phyloP scores from a whole-genome alignment of 2,797 vertebrate species.

The Periparus ater region DNA sequence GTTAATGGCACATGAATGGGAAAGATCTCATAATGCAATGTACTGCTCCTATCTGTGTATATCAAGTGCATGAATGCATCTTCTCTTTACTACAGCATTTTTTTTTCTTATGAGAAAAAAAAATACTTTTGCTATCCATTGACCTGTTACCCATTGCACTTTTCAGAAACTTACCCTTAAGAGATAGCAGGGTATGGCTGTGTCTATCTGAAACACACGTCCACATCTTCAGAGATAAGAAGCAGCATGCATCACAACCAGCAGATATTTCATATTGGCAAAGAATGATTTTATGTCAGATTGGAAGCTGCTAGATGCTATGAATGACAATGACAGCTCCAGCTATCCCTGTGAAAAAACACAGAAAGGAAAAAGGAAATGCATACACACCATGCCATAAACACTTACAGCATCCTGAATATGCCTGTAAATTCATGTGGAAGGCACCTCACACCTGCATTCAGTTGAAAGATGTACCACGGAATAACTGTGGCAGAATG shows the following conservation, averaged over 20 bases:
- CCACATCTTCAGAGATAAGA: not conserved
- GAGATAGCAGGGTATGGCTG: not conserved
- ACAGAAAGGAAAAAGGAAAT: not conserved
- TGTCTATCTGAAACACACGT: not conserved
- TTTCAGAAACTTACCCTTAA: not conserved
- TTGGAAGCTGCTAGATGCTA: not conserved
- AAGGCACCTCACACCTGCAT: not conserved
- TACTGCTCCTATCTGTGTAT: not conserved
- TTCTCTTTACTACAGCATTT: not conserved
- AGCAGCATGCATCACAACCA: not conserved
- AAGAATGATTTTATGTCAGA: conserved; percentile 17
- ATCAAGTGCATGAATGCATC: not conserved
- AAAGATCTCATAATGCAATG: not conserved
- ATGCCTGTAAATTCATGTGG: not conserved
- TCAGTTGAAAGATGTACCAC: not conserved
- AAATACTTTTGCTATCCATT: not conserved
- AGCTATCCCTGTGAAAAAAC: not conserved
- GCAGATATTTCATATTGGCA: not conserved
- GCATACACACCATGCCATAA: not conserved
- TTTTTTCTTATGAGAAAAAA: not conserved
- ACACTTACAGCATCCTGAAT: not conserved
- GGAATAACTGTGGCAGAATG: not conserved
- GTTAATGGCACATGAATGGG: not conserved
- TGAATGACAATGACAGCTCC: not conserved
- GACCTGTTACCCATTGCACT: not conserved